Conservation (phyloP, 2,797 vertebrate genomes). For the Notolepis coatsorum region DNA sequence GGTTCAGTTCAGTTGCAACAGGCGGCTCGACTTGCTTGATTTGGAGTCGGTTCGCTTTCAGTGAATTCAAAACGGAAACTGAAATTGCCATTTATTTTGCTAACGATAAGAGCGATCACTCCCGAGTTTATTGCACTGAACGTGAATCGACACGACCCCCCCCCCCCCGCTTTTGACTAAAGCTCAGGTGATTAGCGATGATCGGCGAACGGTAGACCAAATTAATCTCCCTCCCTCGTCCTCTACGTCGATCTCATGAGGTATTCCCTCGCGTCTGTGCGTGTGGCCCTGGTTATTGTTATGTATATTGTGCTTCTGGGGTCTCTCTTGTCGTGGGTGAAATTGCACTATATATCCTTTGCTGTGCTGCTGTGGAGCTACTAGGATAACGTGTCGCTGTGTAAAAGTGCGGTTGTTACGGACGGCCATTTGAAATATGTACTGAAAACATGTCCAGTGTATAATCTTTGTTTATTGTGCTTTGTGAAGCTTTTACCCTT, state of each 20-base stretch:
- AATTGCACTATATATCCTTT: conserved; percentile 56
- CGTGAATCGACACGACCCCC: too few species aligned
- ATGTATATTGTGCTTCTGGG: conserved; percentile 27
- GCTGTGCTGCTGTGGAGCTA: conserved; percentile 46
- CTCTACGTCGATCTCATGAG: background rate
- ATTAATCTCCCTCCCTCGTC: background rate
- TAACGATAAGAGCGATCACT: too few species aligned
- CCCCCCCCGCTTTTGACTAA: too few species aligned
- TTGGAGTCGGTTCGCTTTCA: too few species aligned
- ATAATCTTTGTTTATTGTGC: conserved; percentile 16
- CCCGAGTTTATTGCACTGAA: background rate
- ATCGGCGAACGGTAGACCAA: background rate
- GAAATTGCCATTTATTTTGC: too few species aligned
- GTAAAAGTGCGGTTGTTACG: conserved; percentile 8
- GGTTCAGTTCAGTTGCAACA: background rate
- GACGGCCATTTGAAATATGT: conserved; percentile 21
- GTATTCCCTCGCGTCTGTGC: background rate
- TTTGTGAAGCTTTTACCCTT: too few species aligned
- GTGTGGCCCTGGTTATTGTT: background rate
- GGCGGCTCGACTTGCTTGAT: background rate
- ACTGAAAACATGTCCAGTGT: conserved; percentile 33
- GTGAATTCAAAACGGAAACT: too few species aligned
- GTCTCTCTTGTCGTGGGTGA: conserved; percentile 38
- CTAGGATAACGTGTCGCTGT: conserved; percentile 37
- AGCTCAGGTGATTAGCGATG: background rate